Evolutionary conservation across 2,797 vertebrate species (phyloP).

Genomic region (Protonibea diacanthus): DNA sequence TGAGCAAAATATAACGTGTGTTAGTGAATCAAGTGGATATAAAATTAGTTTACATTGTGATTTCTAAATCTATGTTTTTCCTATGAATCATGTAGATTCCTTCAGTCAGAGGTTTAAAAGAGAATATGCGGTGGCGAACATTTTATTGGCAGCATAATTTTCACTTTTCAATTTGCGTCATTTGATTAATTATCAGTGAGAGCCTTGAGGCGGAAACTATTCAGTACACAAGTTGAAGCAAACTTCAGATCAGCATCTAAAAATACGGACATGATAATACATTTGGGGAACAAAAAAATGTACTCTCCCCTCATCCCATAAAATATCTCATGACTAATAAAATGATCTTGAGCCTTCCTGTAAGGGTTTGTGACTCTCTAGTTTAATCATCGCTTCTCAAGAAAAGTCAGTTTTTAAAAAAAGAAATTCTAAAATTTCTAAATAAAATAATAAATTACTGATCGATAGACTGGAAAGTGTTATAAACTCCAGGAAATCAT

Average conservation of each 20-base stretch:
- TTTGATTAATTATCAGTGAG: no score
- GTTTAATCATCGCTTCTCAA: neutral
- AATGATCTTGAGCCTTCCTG: neutral
- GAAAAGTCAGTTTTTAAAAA: neutral
- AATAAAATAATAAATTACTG: neutral
- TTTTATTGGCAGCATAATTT: no score
- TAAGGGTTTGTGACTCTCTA: neutral
- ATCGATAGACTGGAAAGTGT: neutral
- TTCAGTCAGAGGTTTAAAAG: neutral
- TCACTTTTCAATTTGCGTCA: no score
- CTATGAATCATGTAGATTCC: neutral
- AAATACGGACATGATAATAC: neutral
- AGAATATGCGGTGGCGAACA: no score
- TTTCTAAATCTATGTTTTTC: neutral
- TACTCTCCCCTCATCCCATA: neutral
- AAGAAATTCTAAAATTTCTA: no score
- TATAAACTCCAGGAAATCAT: neutral
- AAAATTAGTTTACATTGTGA: neutral
- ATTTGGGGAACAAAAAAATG: neutral
- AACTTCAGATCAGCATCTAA: neutral
- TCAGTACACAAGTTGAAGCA: neutral
- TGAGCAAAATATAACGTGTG: neutral
- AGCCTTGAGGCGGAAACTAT: neutral
- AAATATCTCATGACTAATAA: neutral
- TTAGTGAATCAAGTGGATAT: no score